A percentile compares a stretch with the other conserved stretches of the same genome.
These are phyloP conservation scores for Tortrix viridana DNA, from an alignment of 2,888 invertebrate genomes.

Conservation along the genomic window DNA sequence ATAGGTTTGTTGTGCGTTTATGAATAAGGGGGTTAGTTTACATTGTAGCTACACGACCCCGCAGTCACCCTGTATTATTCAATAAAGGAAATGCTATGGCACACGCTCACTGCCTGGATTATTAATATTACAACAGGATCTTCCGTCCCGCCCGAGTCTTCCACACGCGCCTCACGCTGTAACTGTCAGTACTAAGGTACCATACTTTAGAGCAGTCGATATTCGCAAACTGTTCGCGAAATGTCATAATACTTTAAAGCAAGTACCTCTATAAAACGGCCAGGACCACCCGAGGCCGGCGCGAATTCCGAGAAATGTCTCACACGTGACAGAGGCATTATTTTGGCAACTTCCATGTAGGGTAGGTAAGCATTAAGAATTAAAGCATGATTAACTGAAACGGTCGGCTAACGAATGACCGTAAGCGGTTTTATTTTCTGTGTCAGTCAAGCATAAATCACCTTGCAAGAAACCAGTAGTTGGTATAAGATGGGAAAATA, in stretches of 20 bases:
- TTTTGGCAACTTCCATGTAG: slow-evolving; percentile 48
- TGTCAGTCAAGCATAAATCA: slow-evolving; percentile 51
- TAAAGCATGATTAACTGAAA: slow-evolving; percentile 43
- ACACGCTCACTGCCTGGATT: no score
- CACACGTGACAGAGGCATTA: slow-evolving; percentile 52
- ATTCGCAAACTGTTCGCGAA: slow-evolving; percentile 55
- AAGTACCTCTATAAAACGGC: slow-evolving; percentile 61
- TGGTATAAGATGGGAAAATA: slow-evolving; percentile 68
- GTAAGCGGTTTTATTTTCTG: slow-evolving; percentile 43
- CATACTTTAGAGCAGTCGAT: slow-evolving; percentile 41
- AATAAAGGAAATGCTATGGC: no score
- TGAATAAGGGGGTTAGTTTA: no score
- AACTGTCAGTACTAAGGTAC: slow-evolving; percentile 10
- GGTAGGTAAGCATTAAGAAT: slow-evolving; percentile 25
- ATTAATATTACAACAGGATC: no score
- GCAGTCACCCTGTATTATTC: no score
- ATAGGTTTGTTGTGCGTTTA: no score
- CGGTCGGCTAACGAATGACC: slow-evolving; percentile 44
- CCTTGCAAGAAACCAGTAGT: slow-evolving; percentile 69
- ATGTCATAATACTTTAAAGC: slow-evolving; percentile 55
- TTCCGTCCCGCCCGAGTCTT: no score
- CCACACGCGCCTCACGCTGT: not conserved
- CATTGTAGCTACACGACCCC: no score
- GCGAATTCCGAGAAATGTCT: slow-evolving; percentile 57
- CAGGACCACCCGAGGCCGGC: slow-evolving; percentile 56